A percentile compares a stretch with the other conserved stretches of the same genome.
Conservation (phyloP, 2,888 invertebrate species). For the Operophtera brumata region DNA sequence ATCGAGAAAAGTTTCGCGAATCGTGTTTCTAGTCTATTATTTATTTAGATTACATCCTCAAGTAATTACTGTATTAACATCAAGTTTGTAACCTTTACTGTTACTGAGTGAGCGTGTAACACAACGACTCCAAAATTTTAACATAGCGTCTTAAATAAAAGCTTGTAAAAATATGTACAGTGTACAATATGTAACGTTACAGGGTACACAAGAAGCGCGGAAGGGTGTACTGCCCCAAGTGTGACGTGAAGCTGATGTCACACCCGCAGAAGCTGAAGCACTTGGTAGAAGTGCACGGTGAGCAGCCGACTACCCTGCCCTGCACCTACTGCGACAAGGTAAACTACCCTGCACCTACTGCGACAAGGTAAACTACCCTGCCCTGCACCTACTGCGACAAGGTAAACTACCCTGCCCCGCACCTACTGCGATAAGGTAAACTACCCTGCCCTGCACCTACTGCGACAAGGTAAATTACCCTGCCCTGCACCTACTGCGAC, state of each 20-base stretch:
- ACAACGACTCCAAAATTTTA: no score
- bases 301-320: slow-evolving; percentile 58
- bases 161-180: no score
- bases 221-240: slow-evolving; percentile 69
- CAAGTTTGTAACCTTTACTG: no score
- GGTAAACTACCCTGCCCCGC: neutral
- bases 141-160: no score
- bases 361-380: neutral
- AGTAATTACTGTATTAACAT: no score
- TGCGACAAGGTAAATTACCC: neutral
- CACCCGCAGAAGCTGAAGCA: slow-evolving; percentile 72
- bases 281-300: slow-evolving; percentile 67
- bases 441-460: neutral
- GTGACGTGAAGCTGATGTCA: slow-evolving; percentile 66
- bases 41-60: no score
- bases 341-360: no score
- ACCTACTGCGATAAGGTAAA: neutral
- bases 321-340: slow-evolving; percentile 63
- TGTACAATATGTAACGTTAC: neutral
- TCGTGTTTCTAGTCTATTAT: no score
- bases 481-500: no score
- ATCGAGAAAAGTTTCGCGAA: no score
- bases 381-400: neutral
- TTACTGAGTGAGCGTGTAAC: no score
- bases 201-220: slow-evolving; percentile 66